Evolutionary conservation across 1,140 invertebrate species (phyloP), one percentile per base, ranked within the genome.

Genomic region (Marisa cornuarietis): DNA sequence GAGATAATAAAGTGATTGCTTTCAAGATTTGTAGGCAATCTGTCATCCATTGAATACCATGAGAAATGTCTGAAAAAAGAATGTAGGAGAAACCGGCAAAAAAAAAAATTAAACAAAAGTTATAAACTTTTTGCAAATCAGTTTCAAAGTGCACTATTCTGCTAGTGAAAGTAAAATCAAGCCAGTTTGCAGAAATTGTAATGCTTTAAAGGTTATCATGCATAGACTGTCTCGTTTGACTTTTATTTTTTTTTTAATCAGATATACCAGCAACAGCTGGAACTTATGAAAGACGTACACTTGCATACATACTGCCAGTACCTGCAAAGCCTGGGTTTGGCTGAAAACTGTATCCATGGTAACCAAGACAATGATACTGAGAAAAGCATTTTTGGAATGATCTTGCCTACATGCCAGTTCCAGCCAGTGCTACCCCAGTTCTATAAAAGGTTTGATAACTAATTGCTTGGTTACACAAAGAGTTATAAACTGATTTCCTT

Each of bases 271-370:
- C 62, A 79, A 54, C 71, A 79, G 31, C 49, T 73, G 42, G 24
- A 24, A 13, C 69, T n/a, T n/a, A 79, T 79, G 76, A 62, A 77
- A 49, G 11, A 31, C 6, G 63, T 77, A 20, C 76, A 77, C 62
- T 71, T 71, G 6, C 72, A 82, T 52, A 79, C 83, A 14, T 85
- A 87, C 81, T 85, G 84, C 76, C 65, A 83, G 10, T 83, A 87
- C 54, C 78, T 85, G 49, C 79, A 83, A 65, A 73, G 49, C 26
- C 75, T 87, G 22, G 82, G 81, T 8, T 51, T 80, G 22, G 66
- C 68, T 13, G 72, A 69, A 2, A 80, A 82, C 68, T 82, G 81
- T 26, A 61, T n/a, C 74, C 4, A 79, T 31, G 42, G 73, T 73
- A 18, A 54, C 22, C 16, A 82, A 76, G 79, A 72, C 73, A 20